A percentile compares a stretch with the other conserved stretches of the same genome.
These are phyloP conservation scores for Lepus timidus DNA, from an alignment of 2,113 vertebrate genomes.

Conservation along the genomic window DNA sequence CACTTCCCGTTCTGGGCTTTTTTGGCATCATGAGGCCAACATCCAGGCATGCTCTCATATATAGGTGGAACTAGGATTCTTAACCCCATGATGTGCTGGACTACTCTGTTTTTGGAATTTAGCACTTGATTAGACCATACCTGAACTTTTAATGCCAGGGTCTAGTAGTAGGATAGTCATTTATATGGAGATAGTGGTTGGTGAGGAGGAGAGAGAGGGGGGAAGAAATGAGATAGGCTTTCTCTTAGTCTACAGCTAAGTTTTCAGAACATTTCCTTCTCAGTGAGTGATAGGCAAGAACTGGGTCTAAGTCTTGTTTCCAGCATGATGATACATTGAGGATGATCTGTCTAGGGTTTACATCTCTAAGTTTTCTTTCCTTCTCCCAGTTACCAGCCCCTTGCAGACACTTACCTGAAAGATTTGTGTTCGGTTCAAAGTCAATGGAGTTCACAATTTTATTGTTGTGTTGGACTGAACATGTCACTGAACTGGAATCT, in stretches of 20 bases:
- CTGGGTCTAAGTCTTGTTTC: neutral
- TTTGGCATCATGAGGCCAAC: neutral
- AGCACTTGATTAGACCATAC: neutral
- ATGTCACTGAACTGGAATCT: slow-evolving; percentile 69
- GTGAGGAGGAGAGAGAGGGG: neutral
- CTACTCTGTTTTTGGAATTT: neutral
- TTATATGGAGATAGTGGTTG: neutral
- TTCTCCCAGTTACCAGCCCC: neutral
- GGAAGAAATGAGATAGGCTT: neutral
- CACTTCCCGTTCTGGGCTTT: neutral
- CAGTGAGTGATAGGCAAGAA: neutral
- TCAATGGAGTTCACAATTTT: neutral
- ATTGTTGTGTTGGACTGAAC: slow-evolving; percentile 67
- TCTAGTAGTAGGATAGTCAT: neutral
- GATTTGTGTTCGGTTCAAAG: neutral
- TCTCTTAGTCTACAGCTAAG: neutral
- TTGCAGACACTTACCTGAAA: slow-evolving; percentile 57
- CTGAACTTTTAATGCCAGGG: neutral
- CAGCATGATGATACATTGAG: neutral
- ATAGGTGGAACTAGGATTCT: neutral
- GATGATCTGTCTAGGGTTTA: neutral
- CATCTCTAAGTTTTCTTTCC: neutral
- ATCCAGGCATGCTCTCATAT: neutral
- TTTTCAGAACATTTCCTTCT: neutral
- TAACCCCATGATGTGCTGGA: neutral